Evolutionary conservation across 2,888 invertebrate genomes (phyloP).

Genomic region (Chymomyza fuscimana): DNA sequence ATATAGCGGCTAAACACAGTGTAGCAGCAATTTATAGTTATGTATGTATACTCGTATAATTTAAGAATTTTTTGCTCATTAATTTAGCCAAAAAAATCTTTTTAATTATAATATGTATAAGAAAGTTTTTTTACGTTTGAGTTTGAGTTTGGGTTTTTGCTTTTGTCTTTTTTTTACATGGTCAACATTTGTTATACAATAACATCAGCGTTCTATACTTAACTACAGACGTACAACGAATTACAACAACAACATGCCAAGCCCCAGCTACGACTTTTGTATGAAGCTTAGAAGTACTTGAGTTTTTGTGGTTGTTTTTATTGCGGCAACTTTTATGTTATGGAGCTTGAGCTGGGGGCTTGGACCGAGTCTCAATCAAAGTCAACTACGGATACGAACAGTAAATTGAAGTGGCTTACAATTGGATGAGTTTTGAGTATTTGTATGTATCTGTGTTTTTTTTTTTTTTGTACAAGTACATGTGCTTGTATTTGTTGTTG

Average conservation of each 20-base stretch:
- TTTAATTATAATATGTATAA: constrained; percentile 60
- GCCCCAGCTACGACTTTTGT: constrained; percentile 13
- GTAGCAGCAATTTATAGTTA: constrained; percentile 19
- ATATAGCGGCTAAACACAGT: background rate
- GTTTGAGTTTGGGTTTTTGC: constrained; percentile 30
- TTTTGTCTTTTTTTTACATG: constrained; percentile 41
- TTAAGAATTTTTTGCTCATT: constrained; percentile 60
- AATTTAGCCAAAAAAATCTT: constrained; percentile 34
- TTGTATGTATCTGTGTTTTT: background rate
- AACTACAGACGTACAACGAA: constrained; percentile 55
- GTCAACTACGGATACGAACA: constrained; percentile 28
- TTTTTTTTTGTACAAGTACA: background rate
- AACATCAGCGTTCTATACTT: constrained; percentile 73
- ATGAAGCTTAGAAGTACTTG: constrained; percentile 49
- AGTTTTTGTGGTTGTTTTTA: constrained; percentile 19
- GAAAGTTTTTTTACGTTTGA: constrained; percentile 57
- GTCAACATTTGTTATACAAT: constrained; percentile 50
- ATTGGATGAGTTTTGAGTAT: constrained; percentile 62
- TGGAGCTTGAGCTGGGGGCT: constrained; percentile 19
- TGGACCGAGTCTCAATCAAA: constrained; percentile 60
- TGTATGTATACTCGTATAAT: constrained; percentile 15
- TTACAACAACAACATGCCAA: constrained; percentile 6
- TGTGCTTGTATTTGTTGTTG: constrained; percentile 17
- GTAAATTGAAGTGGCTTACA: constrained; percentile 51
- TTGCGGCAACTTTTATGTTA: constrained; percentile 28